Evolutionary conservation across 2,888 invertebrate genomes (phyloP), one percentile per base, ranked within the genome.

Genomic region (Drosophila birchii): DNA sequence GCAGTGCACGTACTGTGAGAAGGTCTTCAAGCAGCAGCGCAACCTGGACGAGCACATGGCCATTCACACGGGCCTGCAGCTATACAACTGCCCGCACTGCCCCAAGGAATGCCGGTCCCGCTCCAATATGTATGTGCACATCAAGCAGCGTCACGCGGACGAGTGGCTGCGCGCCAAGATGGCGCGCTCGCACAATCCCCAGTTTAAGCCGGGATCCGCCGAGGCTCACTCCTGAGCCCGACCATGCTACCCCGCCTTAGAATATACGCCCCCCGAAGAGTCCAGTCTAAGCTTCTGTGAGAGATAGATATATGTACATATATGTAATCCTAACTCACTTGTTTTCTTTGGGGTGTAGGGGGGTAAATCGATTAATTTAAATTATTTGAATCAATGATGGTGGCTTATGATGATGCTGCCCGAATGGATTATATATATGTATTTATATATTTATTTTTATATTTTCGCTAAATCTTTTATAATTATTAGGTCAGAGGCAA

Each of bases 121-220:
- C 7, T 88, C 91, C 34, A 91, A 91, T 49, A 91, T 91, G 91
- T 91, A 91, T 45, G 91, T 90, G 6, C 91, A 91, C 75, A 87
- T 91, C 44, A 91, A 91, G 67, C 90, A 90, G 32, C 78, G 88
- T 16, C 91, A 91, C 56, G 86, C 89, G 6, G 81, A 86, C 20
- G 91, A 91, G 60, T 91, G 91, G 91, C 75, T 90, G 26, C 80
- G 85, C 57, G 90, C 91, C 2, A 90, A 91, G 60, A 78, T 89
- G 79, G 90, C 88, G 3, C 89, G 91, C 0, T 86, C 86, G 14
- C 81, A 88, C 54, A 79, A 86, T 62, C 87, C 86, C 7, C 78
- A 84, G 20, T 71, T 78, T 7, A 86, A 86, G 67, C 80, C 86
- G 9, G 64, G 62, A 2, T 32, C 63, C 18, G 8, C 2, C 51